Base-by-base conservation (phyloP, 2,797 vertebrate species). In the Craterocephalus amniculus region DNA sequence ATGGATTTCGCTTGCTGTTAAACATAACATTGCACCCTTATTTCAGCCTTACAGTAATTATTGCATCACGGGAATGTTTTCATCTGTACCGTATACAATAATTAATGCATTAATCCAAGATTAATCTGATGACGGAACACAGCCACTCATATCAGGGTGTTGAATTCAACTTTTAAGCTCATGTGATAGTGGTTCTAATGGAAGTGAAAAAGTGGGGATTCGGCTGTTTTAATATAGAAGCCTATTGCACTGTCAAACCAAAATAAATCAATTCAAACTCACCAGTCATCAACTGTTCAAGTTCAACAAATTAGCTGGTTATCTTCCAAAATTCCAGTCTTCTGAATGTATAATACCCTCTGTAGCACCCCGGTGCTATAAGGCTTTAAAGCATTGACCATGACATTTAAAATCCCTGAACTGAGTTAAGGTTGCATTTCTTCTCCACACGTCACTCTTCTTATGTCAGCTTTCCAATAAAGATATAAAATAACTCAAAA, bases 341-440 rank as follows among this genome's bases (percentile, higher is more conserved):
- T 69, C 63, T 43, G 24, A 54, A n/a, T 55, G 20, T 55, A 59
- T 70, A 62, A 64, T 36, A 65, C 66, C 51, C 48, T 72, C 52
- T 55, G 16, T 38, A 55, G 62, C 26, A 26, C 45, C 58, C 62
- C 43, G 48, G 18, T 65, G 66, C 65, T 29, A 49, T 43, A 63
- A 63, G 22, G 49, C 65, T 79, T 81, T 72, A 66, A 79, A 61
- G 48, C 26, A 2, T 45, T 58, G 35, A 63, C 61, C 61, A 67
- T 72, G 67, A 74, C 69, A 56, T 64, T 58, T 61, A 74, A 58
- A 27, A 57, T 64, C 60, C 49, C 32, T 6, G 6, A 32, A 67
- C 64, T 58, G 38, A 22, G 40, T n/a, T 56, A 59, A 29, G 20
- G 5, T 35, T 75, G 54, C 24, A 63, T 58, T 63, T 26, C 40